These are phyloP conservation scores for Etheostoma nigrum DNA, from an alignment of 2,797 vertebrate species.

Conservation along the genomic window DNA sequence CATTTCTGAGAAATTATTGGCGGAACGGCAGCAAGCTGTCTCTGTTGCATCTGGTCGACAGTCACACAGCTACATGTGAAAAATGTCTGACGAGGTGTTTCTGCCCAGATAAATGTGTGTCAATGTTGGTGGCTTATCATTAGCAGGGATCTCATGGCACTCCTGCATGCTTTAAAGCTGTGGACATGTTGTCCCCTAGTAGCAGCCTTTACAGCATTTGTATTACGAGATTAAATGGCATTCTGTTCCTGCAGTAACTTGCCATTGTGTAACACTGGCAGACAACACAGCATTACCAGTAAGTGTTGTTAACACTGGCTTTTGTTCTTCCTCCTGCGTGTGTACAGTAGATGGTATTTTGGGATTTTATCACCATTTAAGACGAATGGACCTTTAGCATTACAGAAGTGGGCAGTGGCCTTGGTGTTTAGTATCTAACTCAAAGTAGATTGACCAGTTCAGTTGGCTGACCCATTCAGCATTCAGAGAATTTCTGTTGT, in stretches of 20 bases:
- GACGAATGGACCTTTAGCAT: conserved; percentile 64
- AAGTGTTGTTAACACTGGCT: conserved; percentile 51
- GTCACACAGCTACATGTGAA: conserved; percentile 27
- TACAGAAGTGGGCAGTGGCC: conserved; percentile 50
- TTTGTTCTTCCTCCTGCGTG: conserved; percentile 59
- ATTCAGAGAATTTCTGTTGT: conserved; percentile 30
- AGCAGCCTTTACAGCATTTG: conserved; percentile 10
- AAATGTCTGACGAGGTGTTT: conserved; percentile 53
- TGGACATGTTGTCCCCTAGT: background rate
- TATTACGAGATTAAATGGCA: conserved; percentile 25
- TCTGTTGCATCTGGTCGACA: conserved; percentile 19
- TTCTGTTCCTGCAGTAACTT: conserved; percentile 41
- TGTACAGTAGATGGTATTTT: conserved; percentile 54
- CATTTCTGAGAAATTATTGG: conserved; percentile 22
- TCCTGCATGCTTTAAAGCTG: conserved; percentile 6
- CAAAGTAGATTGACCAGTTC: conserved; percentile 62
- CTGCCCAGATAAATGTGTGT: conserved; percentile 17
- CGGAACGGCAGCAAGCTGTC: conserved; percentile 6
- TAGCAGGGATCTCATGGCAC: conserved; percentile 25
- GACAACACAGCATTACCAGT: conserved; percentile 25
- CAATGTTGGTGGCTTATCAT: conserved; percentile 37
- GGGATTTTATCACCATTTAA: conserved; percentile 46
- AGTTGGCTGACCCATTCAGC: conserved; percentile 46
- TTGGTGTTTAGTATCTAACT: conserved; percentile 43
- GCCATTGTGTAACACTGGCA: conserved; percentile 35